Conservation (phyloP, 2,113 vertebrate genomes). For the Malurus melanocephalus region DNA sequence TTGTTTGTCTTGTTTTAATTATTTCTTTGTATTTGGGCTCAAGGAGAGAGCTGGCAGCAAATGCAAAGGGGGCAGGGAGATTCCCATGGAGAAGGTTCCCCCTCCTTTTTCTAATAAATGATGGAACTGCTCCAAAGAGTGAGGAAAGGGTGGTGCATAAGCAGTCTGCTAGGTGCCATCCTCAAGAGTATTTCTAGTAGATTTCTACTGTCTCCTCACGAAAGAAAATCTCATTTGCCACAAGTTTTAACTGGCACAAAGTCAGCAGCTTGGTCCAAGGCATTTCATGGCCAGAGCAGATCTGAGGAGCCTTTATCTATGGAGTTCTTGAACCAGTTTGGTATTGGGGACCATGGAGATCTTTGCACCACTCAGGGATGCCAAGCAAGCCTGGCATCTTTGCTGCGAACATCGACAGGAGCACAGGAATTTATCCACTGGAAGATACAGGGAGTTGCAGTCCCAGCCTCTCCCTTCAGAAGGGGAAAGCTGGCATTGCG, state of each 20-base stretch:
- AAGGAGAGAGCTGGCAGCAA: not conserved
- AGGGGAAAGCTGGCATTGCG: rapidly evolving
- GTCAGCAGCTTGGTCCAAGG: rapidly evolving
- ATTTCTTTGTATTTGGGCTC: not conserved
- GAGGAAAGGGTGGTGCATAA: rapidly evolving
- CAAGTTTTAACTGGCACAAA: not conserved
- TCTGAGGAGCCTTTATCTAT: not conserved
- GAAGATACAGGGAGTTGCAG: not conserved
- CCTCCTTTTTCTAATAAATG: not conserved
- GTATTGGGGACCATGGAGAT: not conserved
- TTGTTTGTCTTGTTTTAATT: not conserved
- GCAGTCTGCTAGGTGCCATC: rapidly evolving
- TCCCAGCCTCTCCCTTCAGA: not conserved
- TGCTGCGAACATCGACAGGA: rapidly evolving
- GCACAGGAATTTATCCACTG: not conserved
- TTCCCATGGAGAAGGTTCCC: not conserved
- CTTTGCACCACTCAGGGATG: rapidly evolving
- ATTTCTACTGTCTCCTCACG: not conserved
- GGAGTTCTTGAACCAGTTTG: rapidly evolving
- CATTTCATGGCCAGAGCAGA: rapidly evolving
- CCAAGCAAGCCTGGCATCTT: not conserved
- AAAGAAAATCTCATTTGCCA: not conserved
- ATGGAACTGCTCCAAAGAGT: not conserved
- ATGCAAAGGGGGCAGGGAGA: rapidly evolving
- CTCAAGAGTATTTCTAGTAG: not conserved